phyloP scores from a whole-genome alignment of 2,113 vertebrate genomes.

The Anguilla japonica region DNA sequence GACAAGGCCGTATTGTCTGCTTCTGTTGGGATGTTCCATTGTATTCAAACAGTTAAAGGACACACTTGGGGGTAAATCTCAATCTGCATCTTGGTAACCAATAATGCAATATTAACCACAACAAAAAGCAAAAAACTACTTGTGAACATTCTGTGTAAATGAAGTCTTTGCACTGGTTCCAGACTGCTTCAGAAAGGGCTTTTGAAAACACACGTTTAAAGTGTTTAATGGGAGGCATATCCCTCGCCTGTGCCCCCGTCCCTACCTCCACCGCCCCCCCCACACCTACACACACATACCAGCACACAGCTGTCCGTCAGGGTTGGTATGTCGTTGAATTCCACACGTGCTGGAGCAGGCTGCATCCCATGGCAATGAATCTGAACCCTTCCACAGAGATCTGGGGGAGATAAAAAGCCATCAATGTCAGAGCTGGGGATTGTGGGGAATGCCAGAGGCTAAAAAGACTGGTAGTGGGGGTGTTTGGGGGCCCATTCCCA shows the following conservation, averaged over 20 bases:
- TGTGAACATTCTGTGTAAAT: background rate
- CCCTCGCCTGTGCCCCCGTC: background rate
- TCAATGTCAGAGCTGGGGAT: background rate
- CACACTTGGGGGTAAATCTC: background rate
- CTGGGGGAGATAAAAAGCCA: constrained; percentile 1
- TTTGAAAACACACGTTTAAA: background rate
- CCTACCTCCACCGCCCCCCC: background rate
- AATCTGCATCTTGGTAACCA: background rate
- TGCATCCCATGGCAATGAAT: constrained; percentile 71
- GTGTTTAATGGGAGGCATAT: background rate
- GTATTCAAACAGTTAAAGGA: background rate
- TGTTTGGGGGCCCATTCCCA: background rate
- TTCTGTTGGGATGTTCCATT: too few relatives aligned
- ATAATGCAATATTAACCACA: background rate
- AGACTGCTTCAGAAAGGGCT: background rate
- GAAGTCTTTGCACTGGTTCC: background rate
- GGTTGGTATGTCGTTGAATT: constrained; percentile 77
- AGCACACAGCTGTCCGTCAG: constrained; percentile 76
- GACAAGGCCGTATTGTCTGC: too few relatives aligned
- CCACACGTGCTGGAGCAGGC: constrained; percentile 70
- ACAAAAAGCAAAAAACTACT: background rate
- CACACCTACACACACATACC: constrained; percentile 60
- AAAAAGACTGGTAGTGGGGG: background rate
- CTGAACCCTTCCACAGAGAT: constrained; percentile 69
- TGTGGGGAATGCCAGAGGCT: background rate